Percentiles rank a stretch among this genome's conserved stretches.
Evolutionary conservation across 2,113 vertebrate species (phyloP).

Genomic region (Baryphthengus martii): DNA sequence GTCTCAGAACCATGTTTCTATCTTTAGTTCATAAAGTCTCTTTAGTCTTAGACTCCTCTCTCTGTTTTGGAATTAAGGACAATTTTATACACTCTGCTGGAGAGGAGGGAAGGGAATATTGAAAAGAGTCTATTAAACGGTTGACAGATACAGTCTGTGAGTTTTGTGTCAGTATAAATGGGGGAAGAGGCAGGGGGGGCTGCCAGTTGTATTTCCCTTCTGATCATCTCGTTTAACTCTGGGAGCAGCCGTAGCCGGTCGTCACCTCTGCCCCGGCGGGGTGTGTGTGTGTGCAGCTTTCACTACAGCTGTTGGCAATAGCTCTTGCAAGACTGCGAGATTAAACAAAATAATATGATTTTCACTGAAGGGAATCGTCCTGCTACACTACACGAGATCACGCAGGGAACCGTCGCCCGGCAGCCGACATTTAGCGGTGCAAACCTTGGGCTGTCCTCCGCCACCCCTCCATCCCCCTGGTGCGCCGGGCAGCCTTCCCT

Average conservation of each 20-base stretch:
- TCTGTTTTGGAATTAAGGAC: conserved; percentile 23
- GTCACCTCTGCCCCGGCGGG: background rate
- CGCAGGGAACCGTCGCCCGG: rapidly evolving
- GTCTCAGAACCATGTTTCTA: background rate
- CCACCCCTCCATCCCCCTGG: rapidly evolving
- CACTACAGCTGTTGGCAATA: background rate
- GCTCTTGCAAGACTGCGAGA: background rate
- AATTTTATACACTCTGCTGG: background rate
- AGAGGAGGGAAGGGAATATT: background rate
- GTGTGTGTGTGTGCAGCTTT: background rate
- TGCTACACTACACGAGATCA: background rate
- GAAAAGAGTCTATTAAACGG: background rate
- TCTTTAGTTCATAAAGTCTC: background rate
- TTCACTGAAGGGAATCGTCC: background rate
- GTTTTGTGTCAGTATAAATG: background rate
- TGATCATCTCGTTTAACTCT: background rate
- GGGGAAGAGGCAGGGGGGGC: background rate
- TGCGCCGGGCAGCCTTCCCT: background rate
- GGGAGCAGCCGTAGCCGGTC: background rate
- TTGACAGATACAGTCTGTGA: background rate
- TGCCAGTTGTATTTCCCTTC: conserved; percentile 15
- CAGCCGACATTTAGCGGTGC: background rate
- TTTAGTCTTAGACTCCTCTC: background rate
- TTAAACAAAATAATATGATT: background rate
- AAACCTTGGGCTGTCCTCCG: background rate